phyloP scores from a whole-genome alignment of 2,797 vertebrate species.

The Ctenochaetus hawaiiensis region DNA sequence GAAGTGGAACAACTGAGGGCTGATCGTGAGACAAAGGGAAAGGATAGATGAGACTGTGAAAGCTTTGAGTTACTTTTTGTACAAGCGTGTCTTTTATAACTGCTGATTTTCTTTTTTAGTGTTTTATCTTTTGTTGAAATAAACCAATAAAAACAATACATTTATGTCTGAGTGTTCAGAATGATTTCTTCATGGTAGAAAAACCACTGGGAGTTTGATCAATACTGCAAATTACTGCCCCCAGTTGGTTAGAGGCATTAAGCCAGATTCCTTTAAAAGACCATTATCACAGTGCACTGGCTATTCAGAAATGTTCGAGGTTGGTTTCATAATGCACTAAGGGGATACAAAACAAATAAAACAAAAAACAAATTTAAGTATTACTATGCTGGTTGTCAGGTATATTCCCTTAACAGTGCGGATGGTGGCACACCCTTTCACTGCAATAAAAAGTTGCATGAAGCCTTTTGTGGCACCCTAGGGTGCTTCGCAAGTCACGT shows the following conservation, averaged over 20 bases:
- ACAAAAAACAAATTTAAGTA: too few species aligned
- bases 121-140: slow-evolving; percentile 39
- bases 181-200: not conserved
- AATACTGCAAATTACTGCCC: not conserved
- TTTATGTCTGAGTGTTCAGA: not conserved
- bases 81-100: slow-evolving; percentile 18
- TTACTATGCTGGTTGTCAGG: too few species aligned
- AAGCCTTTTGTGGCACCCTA: not conserved
- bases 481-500: not conserved
- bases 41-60: not conserved
- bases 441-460: too few species aligned
- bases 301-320: too few species aligned
- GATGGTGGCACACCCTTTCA: too few species aligned
- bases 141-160: slow-evolving; percentile 41
- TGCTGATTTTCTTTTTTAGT: slow-evolving; percentile 43
- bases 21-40: slow-evolving; percentile 21
- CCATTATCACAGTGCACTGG: too few species aligned
- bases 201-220: not conserved
- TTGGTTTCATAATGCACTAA: not conserved
- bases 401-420: too few species aligned
- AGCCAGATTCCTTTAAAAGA: not conserved
- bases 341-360: not conserved
- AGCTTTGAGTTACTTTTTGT: slow-evolving; percentile 18
- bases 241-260: not conserved
- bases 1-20: slow-evolving; percentile 23